Base-by-base conservation (phyloP, 2,888 invertebrate genomes). In the Ethmia dodecea region DNA sequence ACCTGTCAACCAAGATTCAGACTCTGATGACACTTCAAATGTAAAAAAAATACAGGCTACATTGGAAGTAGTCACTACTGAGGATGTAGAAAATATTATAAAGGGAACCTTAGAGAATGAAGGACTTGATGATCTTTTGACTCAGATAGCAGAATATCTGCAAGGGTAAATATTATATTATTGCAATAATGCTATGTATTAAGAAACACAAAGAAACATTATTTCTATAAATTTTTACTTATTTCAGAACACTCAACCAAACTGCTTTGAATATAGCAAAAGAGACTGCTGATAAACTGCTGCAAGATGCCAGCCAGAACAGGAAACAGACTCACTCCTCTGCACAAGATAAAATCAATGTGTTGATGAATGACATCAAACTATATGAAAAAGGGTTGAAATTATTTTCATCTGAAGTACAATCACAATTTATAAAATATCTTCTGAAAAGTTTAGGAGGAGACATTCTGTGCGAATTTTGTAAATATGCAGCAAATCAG, bases 391-490 rank as follows among this genome's bases (percentile, higher is more conserved):
- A 94, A 63, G 95, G 95, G 0, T 77, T 94, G 2, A 93, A 89
- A 47, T 65, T 75, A 36, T 84, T 93, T 10, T 83, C 91, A 1
- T 59, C 75, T 29, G 90, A 89, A 40, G 86, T 89, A 13, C 94
- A 95, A 70, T 44, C 77, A 0, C 91, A 91, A 41, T 83, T 97
- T 47, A 86, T 89, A 0, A 96, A 95, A 70, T 96, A 97, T 78
- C 80, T 98, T 27, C 73, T 97, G 16, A 95, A 95, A 74, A 91
- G 95, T 0, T 77, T 95, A 28, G 94, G 95, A 28, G 89, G 93
- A 15, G 97, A 98, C 59, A 89, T 96, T 37, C 88, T 92, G 10
- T 93, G 92, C 38, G 92, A 94, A 55, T 88, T 96, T 33, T 89
- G 95, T 42, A 89, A 91, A 53, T 93, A 95, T 71, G 89, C 94